These are phyloP conservation scores for Etheostoma cragini DNA, from an alignment of 2,113 vertebrate species.

Conservation along the genomic window DNA sequence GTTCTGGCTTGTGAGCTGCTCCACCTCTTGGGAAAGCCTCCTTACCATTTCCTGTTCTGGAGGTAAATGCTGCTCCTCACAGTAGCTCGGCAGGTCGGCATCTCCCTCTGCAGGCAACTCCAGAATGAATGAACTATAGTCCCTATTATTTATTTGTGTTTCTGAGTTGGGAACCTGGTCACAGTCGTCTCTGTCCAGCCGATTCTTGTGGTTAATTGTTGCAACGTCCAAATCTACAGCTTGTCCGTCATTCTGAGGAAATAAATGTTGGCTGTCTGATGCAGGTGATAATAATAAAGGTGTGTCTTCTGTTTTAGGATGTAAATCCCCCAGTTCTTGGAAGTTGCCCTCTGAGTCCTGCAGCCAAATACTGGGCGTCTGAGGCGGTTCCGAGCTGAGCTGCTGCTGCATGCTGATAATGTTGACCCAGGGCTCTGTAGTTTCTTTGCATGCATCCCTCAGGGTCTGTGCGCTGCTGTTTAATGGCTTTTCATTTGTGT, in stretches of 20 bases:
- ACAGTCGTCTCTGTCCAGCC: neutral
- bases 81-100: neutral
- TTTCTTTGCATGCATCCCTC: slow-evolving; percentile 30
- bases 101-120: slow-evolving; percentile 20
- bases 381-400: slow-evolving; percentile 3
- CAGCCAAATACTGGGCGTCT: slow-evolving; percentile 56
- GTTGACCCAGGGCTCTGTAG: slow-evolving; percentile 50
- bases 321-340: slow-evolving; percentile 40
- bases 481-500: slow-evolving; percentile 5
- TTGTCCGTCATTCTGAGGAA: neutral
- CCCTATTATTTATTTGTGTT: neutral
- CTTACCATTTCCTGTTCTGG: slow-evolving; percentile 31
- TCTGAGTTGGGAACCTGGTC: slow-evolving; percentile 32
- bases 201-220: slow-evolving; percentile 25
- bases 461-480: slow-evolving; percentile 39
- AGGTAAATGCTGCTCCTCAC: slow-evolving; percentile 27
- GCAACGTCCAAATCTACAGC: neutral
- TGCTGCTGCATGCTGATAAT: slow-evolving; percentile 41
- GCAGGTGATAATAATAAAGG: slow-evolving; percentile 31
- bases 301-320: slow-evolving; percentile 12
- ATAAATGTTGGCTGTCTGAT: neutral
- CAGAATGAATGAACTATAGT: neutral
- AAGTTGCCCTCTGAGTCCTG: slow-evolving; percentile 36
- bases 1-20: slow-evolving; percentile 70
- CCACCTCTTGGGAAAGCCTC: slow-evolving; percentile 65